Percentiles rank a stretch among this genome's conserved stretches.
These are phyloP conservation scores for Erpobdella octoculata DNA, from an alignment of 2,888 invertebrate species.

Conservation along the genomic window DNA sequence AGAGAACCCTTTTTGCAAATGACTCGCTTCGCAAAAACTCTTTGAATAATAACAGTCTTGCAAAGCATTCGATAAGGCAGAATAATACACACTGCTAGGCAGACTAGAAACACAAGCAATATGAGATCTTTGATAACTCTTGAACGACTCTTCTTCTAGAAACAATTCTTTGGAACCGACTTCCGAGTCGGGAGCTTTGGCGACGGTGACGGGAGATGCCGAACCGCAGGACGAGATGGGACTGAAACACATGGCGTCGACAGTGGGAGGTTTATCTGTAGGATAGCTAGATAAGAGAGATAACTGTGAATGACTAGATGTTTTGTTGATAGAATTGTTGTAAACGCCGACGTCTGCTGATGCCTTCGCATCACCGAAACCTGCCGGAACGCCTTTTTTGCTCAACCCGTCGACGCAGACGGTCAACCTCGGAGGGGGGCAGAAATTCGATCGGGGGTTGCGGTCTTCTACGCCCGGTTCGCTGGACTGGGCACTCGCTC, in stretches of 20 bases:
- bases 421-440: not conserved
- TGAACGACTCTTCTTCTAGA: not conserved
- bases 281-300: not conserved
- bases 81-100: too few species aligned
- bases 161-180: not conserved
- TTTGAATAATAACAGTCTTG: too few species aligned
- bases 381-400: too few species aligned
- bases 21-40: too few species aligned
- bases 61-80: not conserved
- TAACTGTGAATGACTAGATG: too few species aligned
- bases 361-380: too few species aligned
- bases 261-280: not conserved
- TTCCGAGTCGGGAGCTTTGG: not conserved
- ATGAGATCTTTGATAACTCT: not conserved
- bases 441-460: not conserved
- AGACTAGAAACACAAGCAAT: too few species aligned
- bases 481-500: too few species aligned
- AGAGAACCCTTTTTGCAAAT: too few species aligned
- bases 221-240: conserved; percentile 22
- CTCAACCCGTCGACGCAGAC: not conserved
- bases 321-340: too few species aligned
- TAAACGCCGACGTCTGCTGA: not conserved
- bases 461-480: too few species aligned
- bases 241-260: conserved; percentile 16
- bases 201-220: not conserved